Base-by-base conservation (phyloP, 2,888 invertebrate genomes). In the Drosophila cracens region DNA sequence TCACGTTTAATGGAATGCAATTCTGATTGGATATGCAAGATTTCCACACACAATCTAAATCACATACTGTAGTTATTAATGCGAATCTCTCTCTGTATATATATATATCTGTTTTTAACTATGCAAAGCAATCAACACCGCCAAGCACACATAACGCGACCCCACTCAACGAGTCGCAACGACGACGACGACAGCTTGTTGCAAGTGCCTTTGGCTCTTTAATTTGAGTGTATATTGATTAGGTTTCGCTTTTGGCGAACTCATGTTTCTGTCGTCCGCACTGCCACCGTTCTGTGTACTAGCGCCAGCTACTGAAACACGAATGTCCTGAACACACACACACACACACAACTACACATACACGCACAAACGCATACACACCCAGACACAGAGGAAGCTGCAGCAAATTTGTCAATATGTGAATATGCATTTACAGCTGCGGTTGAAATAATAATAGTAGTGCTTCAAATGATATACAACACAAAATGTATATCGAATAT, bases 241-340 rank as follows among this genome's bases (percentile, higher is more conserved):
- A 90, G 87, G 83, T 89, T 87, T 86, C 83, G 83, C 82, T 83
- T 81, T 87, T 77, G 77, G 81, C 74, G 77, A 82, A 86, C 87
- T 79, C 87, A 82, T 92, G 91, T 91, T 91, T 86, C 92, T 90
- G 92, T 91, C 91, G 90, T 80, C 77, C 69, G 70, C 81, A 83
- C 73, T 92, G 92, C 92, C 92, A 92, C 92, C 79, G 92, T 92
- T 91, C 87, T 82, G 82, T 91, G 92, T 91, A 90, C 85, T 82
- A 86, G 83, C 88, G 90, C 87, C 90, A 87, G 91, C 91, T 92
- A 91, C 91, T 72, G 90, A 29, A 84, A 82, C 74, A 77, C 70
- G 25, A 57, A 57, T 74, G 48, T 68, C 76, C 71, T 36, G 27
- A 54, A 54, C 27, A 38, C 36, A 25, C 36, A 10, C 10, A 18